phyloP scores from a whole-genome alignment of 1,140 invertebrate genomes.

The Pseudachorutes palmiensis region DNA sequence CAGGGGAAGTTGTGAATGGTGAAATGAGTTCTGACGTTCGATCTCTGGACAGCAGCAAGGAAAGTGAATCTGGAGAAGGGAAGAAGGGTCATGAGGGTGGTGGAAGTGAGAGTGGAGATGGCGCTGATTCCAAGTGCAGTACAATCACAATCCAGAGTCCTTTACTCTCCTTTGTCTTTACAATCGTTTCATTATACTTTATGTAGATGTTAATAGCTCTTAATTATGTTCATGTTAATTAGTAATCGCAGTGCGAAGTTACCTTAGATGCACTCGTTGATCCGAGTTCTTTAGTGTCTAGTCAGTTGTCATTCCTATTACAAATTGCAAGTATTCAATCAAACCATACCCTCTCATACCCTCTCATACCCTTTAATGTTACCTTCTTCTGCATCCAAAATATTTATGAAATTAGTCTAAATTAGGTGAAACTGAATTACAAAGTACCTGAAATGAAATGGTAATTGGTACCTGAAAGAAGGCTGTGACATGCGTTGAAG shows the following conservation, averaged over 20 bases:
- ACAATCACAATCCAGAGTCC: neutral
- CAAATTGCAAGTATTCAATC: too few relatives aligned
- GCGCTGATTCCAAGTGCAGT: neutral
- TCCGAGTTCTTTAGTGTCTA: neutral
- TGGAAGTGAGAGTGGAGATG: neutral
- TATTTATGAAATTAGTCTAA: too few relatives aligned
- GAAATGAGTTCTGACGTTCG: neutral
- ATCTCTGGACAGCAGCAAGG: neutral
- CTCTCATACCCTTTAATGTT: too few relatives aligned
- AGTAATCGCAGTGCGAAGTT: neutral
- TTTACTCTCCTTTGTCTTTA: neutral
- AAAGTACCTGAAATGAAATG: too few relatives aligned
- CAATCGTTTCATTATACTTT: neutral
- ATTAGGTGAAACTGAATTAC: too few relatives aligned
- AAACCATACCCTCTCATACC: too few relatives aligned
- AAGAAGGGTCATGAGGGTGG: neutral
- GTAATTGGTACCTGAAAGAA: too few relatives aligned
- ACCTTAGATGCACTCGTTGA: neutral
- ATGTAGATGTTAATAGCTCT: neutral
- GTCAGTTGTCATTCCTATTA: too few relatives aligned
- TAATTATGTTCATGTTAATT: neutral
- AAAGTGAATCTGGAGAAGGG: neutral
- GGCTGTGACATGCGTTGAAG: too few relatives aligned
- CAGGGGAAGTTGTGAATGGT: too few relatives aligned
- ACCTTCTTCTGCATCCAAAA: too few relatives aligned